A percentile compares a stretch with the other conserved stretches of the same genome.
phyloP scores from a whole-genome alignment of 2,888 invertebrate species.

The Mythimna ferrago region DNA sequence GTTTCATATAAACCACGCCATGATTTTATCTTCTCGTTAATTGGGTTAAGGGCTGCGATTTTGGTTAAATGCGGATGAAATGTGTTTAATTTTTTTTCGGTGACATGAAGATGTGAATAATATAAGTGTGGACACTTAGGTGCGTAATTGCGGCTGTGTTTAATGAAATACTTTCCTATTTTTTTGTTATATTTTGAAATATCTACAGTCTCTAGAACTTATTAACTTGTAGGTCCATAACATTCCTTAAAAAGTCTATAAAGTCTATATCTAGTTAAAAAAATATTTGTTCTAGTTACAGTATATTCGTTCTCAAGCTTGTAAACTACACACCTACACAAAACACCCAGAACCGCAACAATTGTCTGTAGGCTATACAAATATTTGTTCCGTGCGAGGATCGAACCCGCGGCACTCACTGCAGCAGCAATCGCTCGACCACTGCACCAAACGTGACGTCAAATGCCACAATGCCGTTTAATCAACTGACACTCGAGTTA shows the following conservation, averaged over 20 bases:
- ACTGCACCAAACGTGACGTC: too few relatives aligned
- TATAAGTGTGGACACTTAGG: neutral
- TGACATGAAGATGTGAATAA: neutral
- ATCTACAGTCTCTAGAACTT: neutral
- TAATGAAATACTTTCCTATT: neutral
- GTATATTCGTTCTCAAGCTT: too few relatives aligned
- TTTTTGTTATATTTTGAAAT: neutral
- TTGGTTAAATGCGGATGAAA: constrained; percentile 29
- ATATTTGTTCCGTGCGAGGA: too few relatives aligned
- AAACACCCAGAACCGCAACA: too few relatives aligned
- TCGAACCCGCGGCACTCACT: too few relatives aligned
- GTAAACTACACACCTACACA: too few relatives aligned
- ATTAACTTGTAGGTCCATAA: neutral
- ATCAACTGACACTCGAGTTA: too few relatives aligned
- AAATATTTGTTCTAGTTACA: too few relatives aligned
- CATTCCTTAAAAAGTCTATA: neutral
- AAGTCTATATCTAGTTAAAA: too few relatives aligned
- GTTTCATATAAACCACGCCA: constrained; percentile 78
- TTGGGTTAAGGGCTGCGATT: constrained; percentile 65
- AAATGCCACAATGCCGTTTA: too few relatives aligned
- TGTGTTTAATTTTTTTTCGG: constrained; percentile 1
- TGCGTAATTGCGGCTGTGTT: neutral
- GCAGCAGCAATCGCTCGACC: too few relatives aligned
- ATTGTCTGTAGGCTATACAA: too few relatives aligned
- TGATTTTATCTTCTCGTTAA: constrained; percentile 75